Base-by-base conservation (phyloP, 2,113 vertebrate genomes). In the Oncorhynchus clarkii region DNA sequence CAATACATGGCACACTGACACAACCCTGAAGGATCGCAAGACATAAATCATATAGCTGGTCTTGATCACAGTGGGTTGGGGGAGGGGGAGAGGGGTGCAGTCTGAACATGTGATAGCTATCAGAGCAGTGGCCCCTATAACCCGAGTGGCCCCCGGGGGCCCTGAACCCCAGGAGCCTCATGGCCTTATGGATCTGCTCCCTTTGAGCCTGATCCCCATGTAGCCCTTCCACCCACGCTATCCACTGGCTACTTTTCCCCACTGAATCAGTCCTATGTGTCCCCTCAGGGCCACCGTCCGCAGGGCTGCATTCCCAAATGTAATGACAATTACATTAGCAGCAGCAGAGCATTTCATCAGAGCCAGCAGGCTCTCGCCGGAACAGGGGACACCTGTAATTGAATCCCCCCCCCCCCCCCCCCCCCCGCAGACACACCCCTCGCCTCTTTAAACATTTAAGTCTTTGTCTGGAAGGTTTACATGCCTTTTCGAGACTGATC, bases 381-480 rank as follows among this genome's bases (percentile, higher is more conserved):
- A 54, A 54, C 89, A 84, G 91, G 89, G 92, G 93, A 96, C 92
- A 92, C 93, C 94, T 95, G 93, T 98, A 98, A 98, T 95, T 93
- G 89, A 94, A 97, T 98, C 91, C 92, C 85, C 85, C 34, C 13
- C 49, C 22, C 22, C 22, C 22, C 22, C 22, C 22, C 22, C 3
- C 1, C 51, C 14, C 51, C 16, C 4, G 16, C 14, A 94, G 94
- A 92, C 90, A 92, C 92, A 92, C 92, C 91, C 70, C 6, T 67
- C 70, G 24, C 48, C 24, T 7, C 26, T 62, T 70, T 73, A 67
- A 57, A 74, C 67, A 59, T 72, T 88, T 87, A 91, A 75, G 85
- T 73, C 86, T 95, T 95, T 93, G 91, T 96, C 92, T 95, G 94
- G 95, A 96, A 95, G 95, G 95, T 97, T 96, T 95, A 95, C 92